Conservation (phyloP, 1,140 invertebrate species). For the Dinoponera quadriceps region DNA sequence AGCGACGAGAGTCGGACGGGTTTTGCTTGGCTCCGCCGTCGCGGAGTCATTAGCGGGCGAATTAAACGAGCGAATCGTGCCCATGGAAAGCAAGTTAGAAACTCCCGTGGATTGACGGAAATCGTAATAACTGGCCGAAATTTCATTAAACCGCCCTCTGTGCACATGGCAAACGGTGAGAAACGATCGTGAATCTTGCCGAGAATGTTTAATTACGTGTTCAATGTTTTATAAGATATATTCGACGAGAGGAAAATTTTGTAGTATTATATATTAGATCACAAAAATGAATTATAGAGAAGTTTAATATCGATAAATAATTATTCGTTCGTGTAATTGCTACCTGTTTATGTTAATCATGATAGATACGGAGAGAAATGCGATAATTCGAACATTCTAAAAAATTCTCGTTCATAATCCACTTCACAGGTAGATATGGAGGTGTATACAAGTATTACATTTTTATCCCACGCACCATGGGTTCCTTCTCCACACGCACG, state of each 20-base stretch:
- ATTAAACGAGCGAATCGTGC: slow-evolving; percentile 43
- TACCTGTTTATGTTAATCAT: slow-evolving; percentile 8
- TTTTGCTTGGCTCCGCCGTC: not conserved
- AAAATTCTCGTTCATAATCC: slow-evolving; percentile 44
- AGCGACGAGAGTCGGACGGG: slow-evolving; percentile 37
- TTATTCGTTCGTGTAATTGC: not conserved
- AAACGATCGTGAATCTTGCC: not conserved
- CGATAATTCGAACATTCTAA: not conserved
- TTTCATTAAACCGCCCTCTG: not conserved
- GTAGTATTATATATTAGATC: not conserved
- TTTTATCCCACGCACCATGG: slow-evolving; percentile 55
- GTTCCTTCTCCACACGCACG: slow-evolving; percentile 24
- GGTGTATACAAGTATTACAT: slow-evolving; percentile 45
- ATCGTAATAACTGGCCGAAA: slow-evolving; percentile 27
- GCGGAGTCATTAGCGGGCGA: slow-evolving; percentile 33
- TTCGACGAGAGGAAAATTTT: no score
- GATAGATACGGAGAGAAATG: not conserved
- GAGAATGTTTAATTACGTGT: not conserved
- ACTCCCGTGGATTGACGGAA: slow-evolving; percentile 23
- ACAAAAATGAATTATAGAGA: not conserved
- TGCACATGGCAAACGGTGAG: not conserved
- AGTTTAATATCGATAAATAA: not conserved
- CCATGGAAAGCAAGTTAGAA: slow-evolving; percentile 33
- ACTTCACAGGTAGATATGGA: slow-evolving; percentile 28
- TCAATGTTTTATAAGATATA: not conserved